These are phyloP conservation scores for Papilio demoleus DNA, from an alignment of 2,888 invertebrate genomes.

Conservation along the genomic window DNA sequence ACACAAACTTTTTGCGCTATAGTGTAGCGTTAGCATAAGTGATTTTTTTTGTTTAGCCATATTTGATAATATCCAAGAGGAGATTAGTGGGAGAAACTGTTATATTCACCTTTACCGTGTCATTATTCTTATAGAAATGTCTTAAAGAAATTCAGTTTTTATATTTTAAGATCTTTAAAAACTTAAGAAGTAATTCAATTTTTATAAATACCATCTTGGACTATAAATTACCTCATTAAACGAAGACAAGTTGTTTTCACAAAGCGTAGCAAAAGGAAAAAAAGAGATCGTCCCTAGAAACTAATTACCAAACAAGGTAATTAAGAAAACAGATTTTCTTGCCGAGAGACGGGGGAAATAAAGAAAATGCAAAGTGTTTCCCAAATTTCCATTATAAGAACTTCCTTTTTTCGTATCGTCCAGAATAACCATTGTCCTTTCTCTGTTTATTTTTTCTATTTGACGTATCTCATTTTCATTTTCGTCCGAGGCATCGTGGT, in stretches of 20 bases:
- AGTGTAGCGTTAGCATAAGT: too few relatives aligned
- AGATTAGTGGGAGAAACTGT: too few relatives aligned
- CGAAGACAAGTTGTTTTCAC: slow-evolving; percentile 74
- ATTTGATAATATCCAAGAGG: too few relatives aligned
- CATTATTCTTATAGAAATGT: neutral
- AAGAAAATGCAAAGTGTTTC: slow-evolving; percentile 82
- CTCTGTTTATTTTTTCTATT: slow-evolving; percentile 72
- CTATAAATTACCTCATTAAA: slow-evolving; percentile 79
- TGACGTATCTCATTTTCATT: slow-evolving; percentile 81
- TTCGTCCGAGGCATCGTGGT: slow-evolving; percentile 75
- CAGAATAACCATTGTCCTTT: slow-evolving; percentile 81
- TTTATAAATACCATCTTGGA: slow-evolving; percentile 48
- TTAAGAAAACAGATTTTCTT: slow-evolving; percentile 82
- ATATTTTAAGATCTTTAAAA: slow-evolving; percentile 33
- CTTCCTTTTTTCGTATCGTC: slow-evolving; percentile 77
- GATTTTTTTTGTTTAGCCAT: too few relatives aligned
- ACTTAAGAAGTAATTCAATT: slow-evolving; percentile 40
- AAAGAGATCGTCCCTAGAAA: slow-evolving; percentile 78
- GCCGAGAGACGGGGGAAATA: slow-evolving; percentile 70
- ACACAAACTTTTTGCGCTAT: too few relatives aligned
- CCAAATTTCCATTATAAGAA: slow-evolving; percentile 81
- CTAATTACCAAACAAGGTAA: slow-evolving; percentile 84
- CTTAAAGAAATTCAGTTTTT: neutral
- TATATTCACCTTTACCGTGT: too few relatives aligned
- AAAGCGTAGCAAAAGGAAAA: slow-evolving; percentile 67